A percentile compares a stretch with the other conserved stretches of the same genome.
phyloP scores from a whole-genome alignment of 2,888 invertebrate species.

The Cremastinae sp. region DNA sequence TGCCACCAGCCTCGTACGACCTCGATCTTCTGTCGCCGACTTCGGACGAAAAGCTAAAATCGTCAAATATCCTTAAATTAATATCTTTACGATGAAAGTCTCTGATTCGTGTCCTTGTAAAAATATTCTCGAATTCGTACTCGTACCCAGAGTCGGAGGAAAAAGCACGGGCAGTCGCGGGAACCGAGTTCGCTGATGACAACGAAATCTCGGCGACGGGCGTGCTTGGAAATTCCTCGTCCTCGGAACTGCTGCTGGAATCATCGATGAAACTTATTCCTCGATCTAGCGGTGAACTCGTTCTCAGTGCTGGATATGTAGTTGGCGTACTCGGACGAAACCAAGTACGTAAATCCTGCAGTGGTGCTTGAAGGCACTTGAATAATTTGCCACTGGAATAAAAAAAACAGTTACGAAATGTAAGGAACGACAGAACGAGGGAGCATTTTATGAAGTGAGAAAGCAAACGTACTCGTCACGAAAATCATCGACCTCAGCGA shows the following conservation, averaged over 20 bases:
- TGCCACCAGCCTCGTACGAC: slow-evolving; percentile 74
- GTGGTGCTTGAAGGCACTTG: slow-evolving; percentile 83
- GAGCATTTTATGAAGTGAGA: not conserved
- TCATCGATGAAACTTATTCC: slow-evolving; percentile 78
- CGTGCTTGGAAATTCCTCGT: slow-evolving; percentile 81
- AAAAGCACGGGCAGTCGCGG: slow-evolving; percentile 76
- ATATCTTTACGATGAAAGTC: not conserved
- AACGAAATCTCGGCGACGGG: slow-evolving; percentile 79
- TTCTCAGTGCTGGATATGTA: slow-evolving; percentile 70
- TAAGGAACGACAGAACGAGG: not conserved
- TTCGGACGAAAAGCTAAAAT: slow-evolving; percentile 77
- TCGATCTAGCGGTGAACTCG: slow-evolving; percentile 76
- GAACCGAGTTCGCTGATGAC: slow-evolving; percentile 74
- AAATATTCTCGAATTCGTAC: not conserved
- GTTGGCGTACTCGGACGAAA: slow-evolving; percentile 79
- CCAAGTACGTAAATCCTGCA: slow-evolving; percentile 83
- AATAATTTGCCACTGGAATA: slow-evolving; percentile 82
- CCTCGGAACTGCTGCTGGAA: slow-evolving; percentile 75
- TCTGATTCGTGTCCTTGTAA: too few relatives aligned
- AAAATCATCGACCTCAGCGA: slow-evolving; percentile 81
- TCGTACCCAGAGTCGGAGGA: slow-evolving; percentile 78
- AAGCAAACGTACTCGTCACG: slow-evolving; percentile 80
- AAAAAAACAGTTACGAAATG: slow-evolving; percentile 15
- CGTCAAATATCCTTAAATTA: not conserved
- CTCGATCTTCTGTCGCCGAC: slow-evolving; percentile 77